These are phyloP conservation scores for Pedionomus torquatus DNA, from an alignment of 2,113 vertebrate species.

Conservation along the genomic window DNA sequence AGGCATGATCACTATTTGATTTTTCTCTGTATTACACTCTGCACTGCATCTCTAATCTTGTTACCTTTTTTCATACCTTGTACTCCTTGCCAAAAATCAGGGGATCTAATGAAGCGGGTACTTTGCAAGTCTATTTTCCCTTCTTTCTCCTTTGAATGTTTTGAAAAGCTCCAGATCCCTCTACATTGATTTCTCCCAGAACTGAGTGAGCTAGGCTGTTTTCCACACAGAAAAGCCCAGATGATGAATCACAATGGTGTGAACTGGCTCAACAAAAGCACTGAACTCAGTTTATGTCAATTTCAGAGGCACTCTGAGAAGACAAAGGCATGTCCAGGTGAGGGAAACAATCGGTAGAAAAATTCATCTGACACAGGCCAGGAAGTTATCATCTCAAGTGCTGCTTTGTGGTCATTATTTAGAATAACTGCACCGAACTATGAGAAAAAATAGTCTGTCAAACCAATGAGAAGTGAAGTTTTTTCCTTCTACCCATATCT, in stretches of 20 bases:
- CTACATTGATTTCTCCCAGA: too few species aligned
- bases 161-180: neutral
- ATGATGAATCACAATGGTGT: neutral
- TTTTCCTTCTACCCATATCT: neutral
- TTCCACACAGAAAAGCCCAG: neutral
- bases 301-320: neutral
- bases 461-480: neutral
- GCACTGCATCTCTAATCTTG: neutral
- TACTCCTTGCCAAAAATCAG: neutral
- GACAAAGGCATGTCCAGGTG: neutral
- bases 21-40: neutral
- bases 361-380: neutral
- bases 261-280: neutral
- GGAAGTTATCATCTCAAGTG: neutral
- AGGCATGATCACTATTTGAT: slow-evolving; percentile 1
- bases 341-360: neutral
- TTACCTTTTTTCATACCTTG: neutral
- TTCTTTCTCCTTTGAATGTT: neutral
- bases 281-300: neutral
- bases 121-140: neutral
- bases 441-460: neutral
- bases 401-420: neutral
- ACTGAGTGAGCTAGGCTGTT: neutral
- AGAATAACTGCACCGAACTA: neutral
- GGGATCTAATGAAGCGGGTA: neutral